Conservation (phyloP, 2,888 invertebrate genomes). For the Hydriomena furcata region DNA sequence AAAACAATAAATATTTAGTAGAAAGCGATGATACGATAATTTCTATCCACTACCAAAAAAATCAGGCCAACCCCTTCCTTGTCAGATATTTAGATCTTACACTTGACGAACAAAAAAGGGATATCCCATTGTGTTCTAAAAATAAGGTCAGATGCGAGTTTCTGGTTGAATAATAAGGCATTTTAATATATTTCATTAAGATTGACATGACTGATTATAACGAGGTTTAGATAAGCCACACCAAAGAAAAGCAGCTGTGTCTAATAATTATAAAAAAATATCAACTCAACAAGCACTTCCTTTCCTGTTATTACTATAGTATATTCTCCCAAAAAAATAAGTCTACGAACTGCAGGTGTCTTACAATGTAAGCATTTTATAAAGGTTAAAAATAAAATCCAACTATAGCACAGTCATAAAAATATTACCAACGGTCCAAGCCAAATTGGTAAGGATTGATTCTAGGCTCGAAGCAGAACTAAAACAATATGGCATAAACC, state of each 20-base stretch:
- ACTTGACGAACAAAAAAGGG: conserved; percentile 68
- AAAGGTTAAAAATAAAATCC: conserved; percentile 27
- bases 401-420: conserved; percentile 23
- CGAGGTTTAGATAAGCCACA: conserved; percentile 42
- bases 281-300: background rate
- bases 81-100: conserved; percentile 68
- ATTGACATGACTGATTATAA: conserved; percentile 75
- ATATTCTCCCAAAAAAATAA: no score
- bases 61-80: conserved; percentile 73
- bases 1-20: conserved; percentile 53
- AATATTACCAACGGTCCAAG: conserved; percentile 24
- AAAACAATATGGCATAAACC: conserved; percentile 64
- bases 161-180: conserved; percentile 77
- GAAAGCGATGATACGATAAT: conserved; percentile 68
- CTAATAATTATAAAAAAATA: background rate
- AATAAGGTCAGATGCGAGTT: conserved; percentile 69
- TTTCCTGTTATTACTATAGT: no score
- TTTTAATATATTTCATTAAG: conserved; percentile 81
- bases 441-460: conserved; percentile 31
- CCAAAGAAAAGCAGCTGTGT: conserved; percentile 8
- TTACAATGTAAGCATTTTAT: conserved; percentile 12
- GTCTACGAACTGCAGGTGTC: no score
- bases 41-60: conserved; percentile 60
- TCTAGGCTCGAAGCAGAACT: conserved; percentile 42
- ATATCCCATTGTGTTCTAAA: conserved; percentile 69